Evolutionary conservation across 2,888 invertebrate genomes (phyloP).

Genomic region (Eudemis profundana): DNA sequence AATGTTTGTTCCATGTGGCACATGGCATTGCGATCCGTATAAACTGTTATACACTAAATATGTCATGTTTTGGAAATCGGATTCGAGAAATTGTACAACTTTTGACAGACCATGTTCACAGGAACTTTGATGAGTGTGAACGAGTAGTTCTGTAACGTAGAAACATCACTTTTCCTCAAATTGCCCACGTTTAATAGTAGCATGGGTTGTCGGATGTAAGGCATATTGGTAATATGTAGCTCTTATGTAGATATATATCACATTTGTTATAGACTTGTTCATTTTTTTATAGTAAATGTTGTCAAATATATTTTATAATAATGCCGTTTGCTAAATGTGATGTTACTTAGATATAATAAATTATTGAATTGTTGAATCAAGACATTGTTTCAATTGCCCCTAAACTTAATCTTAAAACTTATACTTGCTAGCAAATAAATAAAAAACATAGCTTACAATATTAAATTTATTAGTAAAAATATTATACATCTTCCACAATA

Average conservation of each 20-base stretch:
- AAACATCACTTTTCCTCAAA: too few relatives aligned
- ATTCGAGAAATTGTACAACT: too few relatives aligned
- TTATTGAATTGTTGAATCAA: slow-evolving; percentile 39
- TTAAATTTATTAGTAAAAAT: slow-evolving; percentile 86
- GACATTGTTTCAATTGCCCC: slow-evolving; percentile 9
- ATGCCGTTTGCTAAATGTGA: slow-evolving; percentile 46
- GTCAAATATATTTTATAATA: slow-evolving; percentile 2
- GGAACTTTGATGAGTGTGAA: too few relatives aligned
- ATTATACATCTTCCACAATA: slow-evolving; percentile 86
- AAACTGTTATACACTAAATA: too few relatives aligned
- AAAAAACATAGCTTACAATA: slow-evolving; percentile 75
- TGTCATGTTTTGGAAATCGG: too few relatives aligned
- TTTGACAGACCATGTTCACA: too few relatives aligned
- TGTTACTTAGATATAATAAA: slow-evolving; percentile 47
- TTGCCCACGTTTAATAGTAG: too few relatives aligned
- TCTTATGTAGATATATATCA: not conserved
- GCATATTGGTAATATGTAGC: too few relatives aligned
- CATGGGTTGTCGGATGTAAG: not conserved
- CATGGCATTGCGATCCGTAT: too few relatives aligned
- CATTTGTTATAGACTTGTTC: not conserved
- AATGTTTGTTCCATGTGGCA: not conserved
- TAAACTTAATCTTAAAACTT: not conserved
- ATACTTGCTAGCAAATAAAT: slow-evolving; percentile 52
- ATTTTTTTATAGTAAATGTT: slow-evolving; percentile 6
- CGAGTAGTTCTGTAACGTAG: too few relatives aligned